phyloP scores from a whole-genome alignment of 2,888 invertebrate genomes.

The Campaea margaritaria region DNA sequence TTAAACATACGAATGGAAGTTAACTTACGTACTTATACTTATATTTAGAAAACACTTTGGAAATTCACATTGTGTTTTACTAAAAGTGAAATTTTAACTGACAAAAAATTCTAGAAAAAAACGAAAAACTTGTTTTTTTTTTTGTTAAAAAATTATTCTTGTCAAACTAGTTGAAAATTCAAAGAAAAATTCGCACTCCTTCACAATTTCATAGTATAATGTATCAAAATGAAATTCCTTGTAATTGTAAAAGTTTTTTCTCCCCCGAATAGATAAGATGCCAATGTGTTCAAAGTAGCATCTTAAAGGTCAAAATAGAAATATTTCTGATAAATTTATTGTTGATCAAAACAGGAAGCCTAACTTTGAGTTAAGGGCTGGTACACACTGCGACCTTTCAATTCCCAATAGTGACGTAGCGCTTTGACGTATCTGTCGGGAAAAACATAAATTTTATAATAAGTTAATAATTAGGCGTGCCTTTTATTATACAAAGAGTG shows the following conservation, averaged over 20 bases:
- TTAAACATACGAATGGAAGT: no score
- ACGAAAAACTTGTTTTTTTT: no score
- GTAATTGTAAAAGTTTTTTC: constrained; percentile 41
- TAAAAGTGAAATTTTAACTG: no score
- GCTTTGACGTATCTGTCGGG: constrained; percentile 22
- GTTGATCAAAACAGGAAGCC: constrained; percentile 28
- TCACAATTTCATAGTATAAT: constrained; percentile 47
- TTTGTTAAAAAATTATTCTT: no score
- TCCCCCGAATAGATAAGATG: constrained; percentile 34
- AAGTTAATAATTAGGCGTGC: no score
- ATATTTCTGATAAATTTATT: constrained; percentile 35
- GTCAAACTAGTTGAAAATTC: constrained; percentile 43
- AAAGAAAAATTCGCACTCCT: constrained; percentile 37
- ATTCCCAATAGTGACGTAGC: constrained; percentile 10
- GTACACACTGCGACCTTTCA: constrained; percentile 14
- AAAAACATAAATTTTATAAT: constrained; percentile 1
- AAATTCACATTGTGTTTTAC: no score
- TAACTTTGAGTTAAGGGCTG: constrained; percentile 23
- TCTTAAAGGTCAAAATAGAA: constrained; percentile 37
- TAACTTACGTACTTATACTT: no score
- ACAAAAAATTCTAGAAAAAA: no score
- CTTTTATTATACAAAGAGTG: no score
- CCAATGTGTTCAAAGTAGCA: constrained; percentile 35
- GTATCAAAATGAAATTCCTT: constrained; percentile 41
- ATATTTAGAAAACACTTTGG: no score